phyloP scores from a whole-genome alignment of 2,113 vertebrate species.

The Ailuropoda melanoleuca region DNA sequence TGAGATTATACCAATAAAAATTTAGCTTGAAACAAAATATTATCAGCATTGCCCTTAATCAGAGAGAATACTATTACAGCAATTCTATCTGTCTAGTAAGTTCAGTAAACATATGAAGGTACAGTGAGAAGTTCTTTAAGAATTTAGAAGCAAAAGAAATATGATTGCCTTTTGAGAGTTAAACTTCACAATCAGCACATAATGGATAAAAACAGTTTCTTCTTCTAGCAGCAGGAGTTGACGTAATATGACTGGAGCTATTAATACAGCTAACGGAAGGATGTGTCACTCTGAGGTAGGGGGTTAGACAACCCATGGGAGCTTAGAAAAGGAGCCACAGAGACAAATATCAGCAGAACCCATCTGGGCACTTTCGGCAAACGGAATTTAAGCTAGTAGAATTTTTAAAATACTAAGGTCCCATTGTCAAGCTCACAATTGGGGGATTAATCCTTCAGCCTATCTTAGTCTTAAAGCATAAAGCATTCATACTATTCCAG shows the following conservation, averaged over 20 bases:
- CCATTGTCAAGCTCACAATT: background rate
- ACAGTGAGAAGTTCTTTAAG: background rate
- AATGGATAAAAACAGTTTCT: background rate
- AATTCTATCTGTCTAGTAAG: background rate
- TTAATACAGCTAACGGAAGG: conserved; percentile 25
- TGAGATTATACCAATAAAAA: background rate
- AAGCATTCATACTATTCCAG: background rate
- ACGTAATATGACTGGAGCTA: background rate
- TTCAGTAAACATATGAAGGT: background rate
- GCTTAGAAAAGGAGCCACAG: background rate
- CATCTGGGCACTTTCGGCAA: conserved; percentile 35
- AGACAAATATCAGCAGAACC: background rate
- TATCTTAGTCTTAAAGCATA: background rate
- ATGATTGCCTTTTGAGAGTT: conserved; percentile 14
- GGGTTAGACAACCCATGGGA: background rate
- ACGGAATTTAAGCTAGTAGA: background rate
- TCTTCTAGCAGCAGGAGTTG: conserved; percentile 18
- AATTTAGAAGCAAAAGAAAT: conserved; percentile 23
- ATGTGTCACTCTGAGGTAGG: background rate
- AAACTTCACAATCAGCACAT: conserved; percentile 9
- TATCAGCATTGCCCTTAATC: background rate
- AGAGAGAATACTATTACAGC: background rate
- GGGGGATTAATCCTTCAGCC: background rate
- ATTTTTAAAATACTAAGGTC: conserved; percentile 1
- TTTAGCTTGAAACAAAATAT: background rate